Evolutionary conservation across 1,140 invertebrate species (phyloP).

Genomic region (Scaptodrosophila lebanonensis): DNA sequence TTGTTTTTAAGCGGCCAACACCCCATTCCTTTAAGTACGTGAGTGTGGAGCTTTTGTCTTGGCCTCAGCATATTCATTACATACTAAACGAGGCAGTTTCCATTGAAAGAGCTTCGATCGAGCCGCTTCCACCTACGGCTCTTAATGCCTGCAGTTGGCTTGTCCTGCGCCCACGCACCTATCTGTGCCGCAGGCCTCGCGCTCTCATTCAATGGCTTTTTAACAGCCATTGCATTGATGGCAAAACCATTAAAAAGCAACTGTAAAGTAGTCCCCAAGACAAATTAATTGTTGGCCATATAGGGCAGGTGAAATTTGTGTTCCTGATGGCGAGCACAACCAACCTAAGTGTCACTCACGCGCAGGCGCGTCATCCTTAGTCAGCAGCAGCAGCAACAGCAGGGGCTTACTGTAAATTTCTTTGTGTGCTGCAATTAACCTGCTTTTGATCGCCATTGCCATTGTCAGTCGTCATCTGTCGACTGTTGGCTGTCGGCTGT

Average conservation of each 20-base stretch:
- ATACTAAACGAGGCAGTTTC: too few relatives aligned
- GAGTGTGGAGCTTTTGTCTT: too few relatives aligned
- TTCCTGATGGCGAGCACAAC: conserved; percentile 5
- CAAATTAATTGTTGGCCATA: conserved; percentile 54
- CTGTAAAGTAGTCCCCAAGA: conserved; percentile 33
- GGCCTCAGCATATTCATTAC: too few relatives aligned
- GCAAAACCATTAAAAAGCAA: conserved; percentile 21
- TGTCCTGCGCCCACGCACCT: conserved; percentile 46
- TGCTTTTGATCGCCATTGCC: conserved; percentile 4
- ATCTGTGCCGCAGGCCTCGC: conserved; percentile 30
- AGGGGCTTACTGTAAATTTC: conserved; percentile 71
- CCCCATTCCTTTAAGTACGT: too few relatives aligned
- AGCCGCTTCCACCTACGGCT: too few relatives aligned
- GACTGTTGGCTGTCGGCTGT: conserved; percentile 3
- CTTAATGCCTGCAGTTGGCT: too few relatives aligned
- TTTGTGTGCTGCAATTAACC: conserved; percentile 57
- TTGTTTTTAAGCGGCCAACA: too few relatives aligned
- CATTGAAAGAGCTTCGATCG: too few relatives aligned
- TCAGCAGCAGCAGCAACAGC: not conserved
- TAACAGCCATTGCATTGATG: conserved; percentile 49
- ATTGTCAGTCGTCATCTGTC: too few relatives aligned
- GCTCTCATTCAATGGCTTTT: conserved; percentile 58
- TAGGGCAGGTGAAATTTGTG: conserved; percentile 58
- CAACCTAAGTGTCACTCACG: conserved; percentile 18
- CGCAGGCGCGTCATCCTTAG: conserved; percentile 45